phyloP scores from a whole-genome alignment of 2,888 invertebrate genomes.

The Tachystola acroxantha region DNA sequence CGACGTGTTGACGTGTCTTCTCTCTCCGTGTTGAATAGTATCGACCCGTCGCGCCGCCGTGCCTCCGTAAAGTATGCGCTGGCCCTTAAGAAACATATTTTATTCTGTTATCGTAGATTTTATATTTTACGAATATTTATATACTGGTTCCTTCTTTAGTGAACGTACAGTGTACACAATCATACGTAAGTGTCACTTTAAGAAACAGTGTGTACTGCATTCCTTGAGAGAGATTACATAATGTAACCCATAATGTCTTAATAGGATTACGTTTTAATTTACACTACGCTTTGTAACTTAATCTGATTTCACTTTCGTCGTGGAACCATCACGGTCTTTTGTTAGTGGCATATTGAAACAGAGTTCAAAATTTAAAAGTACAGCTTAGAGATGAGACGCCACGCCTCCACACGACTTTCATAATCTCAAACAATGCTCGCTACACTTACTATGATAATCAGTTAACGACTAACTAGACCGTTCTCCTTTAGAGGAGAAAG shows the following conservation, averaged over 20 bases:
- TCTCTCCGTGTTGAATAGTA: too few relatives aligned
- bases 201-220: too few relatives aligned
- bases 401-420: conserved; percentile 45
- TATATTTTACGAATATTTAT: too few relatives aligned
- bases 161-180: too few relatives aligned
- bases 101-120: too few relatives aligned
- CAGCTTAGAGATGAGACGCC: conserved; percentile 14
- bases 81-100: too few relatives aligned
- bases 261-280: conserved; percentile 15
- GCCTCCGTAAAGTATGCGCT: too few relatives aligned
- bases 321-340: conserved; percentile 15
- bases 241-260: neutral
- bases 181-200: too few relatives aligned
- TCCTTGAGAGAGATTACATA: neutral
- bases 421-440: conserved; percentile 56
- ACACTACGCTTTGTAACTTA: conserved; percentile 12
- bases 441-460: conserved; percentile 69
- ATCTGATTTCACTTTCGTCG: conserved; percentile 23
- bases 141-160: too few relatives aligned
- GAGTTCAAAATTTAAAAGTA: conserved; percentile 17
- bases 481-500: conserved; percentile 68
- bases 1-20: neutral
- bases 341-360: conserved; percentile 20
- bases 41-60: too few relatives aligned
- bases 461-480: conserved; percentile 58